phyloP scores from a whole-genome alignment of 2,888 invertebrate genomes.

The Apamea anceps region DNA sequence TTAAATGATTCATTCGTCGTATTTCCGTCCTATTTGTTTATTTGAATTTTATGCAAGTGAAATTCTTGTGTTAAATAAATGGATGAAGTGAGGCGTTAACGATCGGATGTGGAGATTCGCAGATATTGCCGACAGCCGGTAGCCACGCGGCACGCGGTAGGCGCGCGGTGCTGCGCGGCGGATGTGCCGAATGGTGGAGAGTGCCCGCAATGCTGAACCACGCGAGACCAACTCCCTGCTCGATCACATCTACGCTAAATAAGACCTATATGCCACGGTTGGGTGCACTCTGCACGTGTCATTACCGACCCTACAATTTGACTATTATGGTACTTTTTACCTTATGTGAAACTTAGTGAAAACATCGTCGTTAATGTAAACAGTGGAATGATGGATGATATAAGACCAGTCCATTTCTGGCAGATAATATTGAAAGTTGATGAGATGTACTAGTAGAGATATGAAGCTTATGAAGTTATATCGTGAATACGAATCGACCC shows the following conservation, averaged over 20 bases:
- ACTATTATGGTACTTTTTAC: conserved; percentile 36
- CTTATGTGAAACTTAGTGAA: conserved; percentile 48
- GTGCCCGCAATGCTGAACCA: conserved; percentile 84
- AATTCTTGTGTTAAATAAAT: conserved; percentile 63
- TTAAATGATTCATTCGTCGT: conserved; percentile 71
- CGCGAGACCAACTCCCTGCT: conserved; percentile 77
- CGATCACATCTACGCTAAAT: conserved; percentile 52
- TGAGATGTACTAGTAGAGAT: background rate
- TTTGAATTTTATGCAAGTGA: conserved; percentile 72
- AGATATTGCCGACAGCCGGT: conserved; percentile 40
- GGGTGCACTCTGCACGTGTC: conserved; percentile 48
- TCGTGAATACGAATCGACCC: background rate
- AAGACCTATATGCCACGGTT: conserved; percentile 45
- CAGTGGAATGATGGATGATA: conserved; percentile 5
- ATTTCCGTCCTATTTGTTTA: conserved; percentile 66
- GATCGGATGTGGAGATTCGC: conserved; percentile 69
- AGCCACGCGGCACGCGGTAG: conserved; percentile 13
- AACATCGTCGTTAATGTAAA: conserved; percentile 21
- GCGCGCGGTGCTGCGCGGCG: background rate
- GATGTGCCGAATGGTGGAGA: conserved; percentile 59
- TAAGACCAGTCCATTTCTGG: background rate
- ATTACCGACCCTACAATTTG: conserved; percentile 51
- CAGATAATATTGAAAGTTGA: background rate
- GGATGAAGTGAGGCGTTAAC: conserved; percentile 80
- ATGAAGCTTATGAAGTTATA: background rate